Conservation (phyloP, 2,113 vertebrate genomes). For the Antechinus flavipes region DNA sequence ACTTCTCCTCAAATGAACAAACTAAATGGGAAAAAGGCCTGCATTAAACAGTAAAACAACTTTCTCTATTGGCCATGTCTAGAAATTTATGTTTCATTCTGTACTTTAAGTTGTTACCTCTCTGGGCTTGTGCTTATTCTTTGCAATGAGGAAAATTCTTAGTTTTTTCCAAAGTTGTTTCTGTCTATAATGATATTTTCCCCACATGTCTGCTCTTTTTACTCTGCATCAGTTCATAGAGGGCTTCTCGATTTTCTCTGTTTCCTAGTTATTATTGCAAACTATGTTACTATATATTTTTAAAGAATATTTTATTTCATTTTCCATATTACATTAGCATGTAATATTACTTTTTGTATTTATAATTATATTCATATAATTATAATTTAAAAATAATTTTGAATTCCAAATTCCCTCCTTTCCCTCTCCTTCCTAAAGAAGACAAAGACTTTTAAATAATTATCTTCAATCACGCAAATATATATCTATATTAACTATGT, state of each 20-base stretch:
- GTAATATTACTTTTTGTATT: not conserved
- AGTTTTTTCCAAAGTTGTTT: not conserved
- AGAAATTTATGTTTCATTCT: not conserved
- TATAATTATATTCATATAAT: not conserved
- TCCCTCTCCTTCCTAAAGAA: not conserved
- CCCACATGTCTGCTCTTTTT: not conserved
- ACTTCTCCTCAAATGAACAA: not conserved
- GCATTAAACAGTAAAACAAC: not conserved
- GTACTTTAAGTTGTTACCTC: not conserved
- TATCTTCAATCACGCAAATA: not conserved
- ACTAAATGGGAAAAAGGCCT: not conserved
- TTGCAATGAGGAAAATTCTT: not conserved
- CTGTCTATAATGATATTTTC: not conserved
- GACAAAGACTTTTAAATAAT: not conserved
- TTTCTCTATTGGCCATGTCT: not conserved
- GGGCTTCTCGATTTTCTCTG: not conserved
- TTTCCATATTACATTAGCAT: not conserved
- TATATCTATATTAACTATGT: not conserved
- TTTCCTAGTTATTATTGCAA: not conserved
- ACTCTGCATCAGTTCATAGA: not conserved
- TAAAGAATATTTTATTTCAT: not conserved
- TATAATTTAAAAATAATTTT: not conserved
- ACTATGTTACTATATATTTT: not conserved
- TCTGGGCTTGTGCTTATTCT: not conserved
- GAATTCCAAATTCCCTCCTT: not conserved